Base-by-base conservation (phyloP, 1,140 invertebrate genomes). In the Liolophura sinensis region DNA sequence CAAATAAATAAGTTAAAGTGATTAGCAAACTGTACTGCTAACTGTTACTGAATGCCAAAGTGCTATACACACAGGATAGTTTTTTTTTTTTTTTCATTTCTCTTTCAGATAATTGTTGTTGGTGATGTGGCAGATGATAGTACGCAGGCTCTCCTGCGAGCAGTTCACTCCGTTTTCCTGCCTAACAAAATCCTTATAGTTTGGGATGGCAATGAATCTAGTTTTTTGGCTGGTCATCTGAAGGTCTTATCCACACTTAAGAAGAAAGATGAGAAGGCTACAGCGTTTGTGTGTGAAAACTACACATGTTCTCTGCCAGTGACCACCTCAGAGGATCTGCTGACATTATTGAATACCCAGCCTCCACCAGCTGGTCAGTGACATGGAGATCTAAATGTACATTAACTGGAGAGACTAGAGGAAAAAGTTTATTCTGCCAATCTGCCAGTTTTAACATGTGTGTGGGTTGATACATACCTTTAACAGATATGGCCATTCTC, bases 281-380 rank as follows among this genome's bases (percentile, higher is more conserved):
- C 91, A 0, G 93, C 90, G 14, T 94, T 92, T 78, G 91, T 95
- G 20, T 96, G 93, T 81, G 88, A 90, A 54, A 89, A 92, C 74
- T 90, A 89, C 70, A 87, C 89, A 14, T 96, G 93, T 76, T 90
- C 90, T 1, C 84, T 94, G 67, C 93, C 93, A 4, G 89, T 93
- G 20, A 91, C 89, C 0, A 89, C 89, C 63, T 87, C 90, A 0
- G 85, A 88, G 15, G 88, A 91, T 50, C 85, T 95, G 64, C 31
- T 40, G 31, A 40, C 31, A 40, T 40, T 40, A 9, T 9, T 40
- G 31, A 40, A 40, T 9, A 40, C 31, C 31, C 31, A 40, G 31
- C 31, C 31, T 40, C 31, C 31, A 40, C 31, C 3, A 40, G 31
- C 31, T 9, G 31, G 31, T 40, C 31, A 5, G 31, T 40, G 31